phyloP scores from a whole-genome alignment of 2,888 invertebrate genomes.

The Stegana nigrithorax region DNA sequence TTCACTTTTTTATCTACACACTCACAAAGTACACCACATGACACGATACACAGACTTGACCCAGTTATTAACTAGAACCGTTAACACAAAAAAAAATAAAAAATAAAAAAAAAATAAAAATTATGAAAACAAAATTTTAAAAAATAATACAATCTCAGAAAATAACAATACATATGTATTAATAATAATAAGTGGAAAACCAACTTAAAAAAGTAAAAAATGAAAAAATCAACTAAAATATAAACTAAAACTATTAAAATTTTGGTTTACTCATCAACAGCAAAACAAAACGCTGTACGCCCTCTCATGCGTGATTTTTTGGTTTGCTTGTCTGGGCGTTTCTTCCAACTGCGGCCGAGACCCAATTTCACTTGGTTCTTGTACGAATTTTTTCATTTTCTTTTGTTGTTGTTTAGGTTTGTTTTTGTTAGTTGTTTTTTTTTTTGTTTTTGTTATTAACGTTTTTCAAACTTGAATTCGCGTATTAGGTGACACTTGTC shows the following conservation, averaged over 20 bases:
- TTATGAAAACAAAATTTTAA: not conserved
- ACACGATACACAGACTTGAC: constrained; percentile 43
- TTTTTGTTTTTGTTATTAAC: not conserved
- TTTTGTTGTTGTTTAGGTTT: too few species aligned
- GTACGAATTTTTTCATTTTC: too few species aligned
- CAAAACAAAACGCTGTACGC: constrained; percentile 32
- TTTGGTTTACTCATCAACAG: constrained; percentile 38
- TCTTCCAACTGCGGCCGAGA: constrained; percentile 2
- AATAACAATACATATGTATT: too few species aligned
- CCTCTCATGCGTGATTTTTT: constrained; percentile 47
- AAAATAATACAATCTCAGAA: too few species aligned
- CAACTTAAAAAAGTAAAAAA: not conserved
- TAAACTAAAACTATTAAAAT: not conserved
- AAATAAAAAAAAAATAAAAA: not conserved
- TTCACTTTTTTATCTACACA: constrained; percentile 47
- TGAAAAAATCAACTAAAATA: not conserved
- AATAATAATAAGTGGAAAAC: too few species aligned
- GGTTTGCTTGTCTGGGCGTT: not conserved
- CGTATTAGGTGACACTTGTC: constrained; percentile 11
- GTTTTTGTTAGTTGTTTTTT: too few species aligned
- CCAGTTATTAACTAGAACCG: constrained; percentile 35
- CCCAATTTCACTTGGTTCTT: not conserved
- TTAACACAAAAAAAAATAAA: not conserved
- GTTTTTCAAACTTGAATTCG: not conserved
- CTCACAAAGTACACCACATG: constrained; percentile 20